Evolutionary conservation across 2,888 invertebrate genomes (phyloP).

Genomic region (Troides helena): DNA sequence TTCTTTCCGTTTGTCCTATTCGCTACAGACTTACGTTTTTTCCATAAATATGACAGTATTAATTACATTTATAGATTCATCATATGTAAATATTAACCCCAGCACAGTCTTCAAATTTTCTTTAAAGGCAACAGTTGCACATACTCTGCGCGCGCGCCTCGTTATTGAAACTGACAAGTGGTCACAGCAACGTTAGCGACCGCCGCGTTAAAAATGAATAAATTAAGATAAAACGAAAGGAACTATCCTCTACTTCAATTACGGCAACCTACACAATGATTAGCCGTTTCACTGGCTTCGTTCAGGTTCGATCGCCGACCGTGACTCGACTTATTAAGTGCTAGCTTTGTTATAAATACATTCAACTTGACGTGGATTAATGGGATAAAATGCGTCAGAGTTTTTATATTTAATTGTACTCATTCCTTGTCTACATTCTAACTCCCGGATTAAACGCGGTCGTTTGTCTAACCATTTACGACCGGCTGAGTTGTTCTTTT

Average conservation of each 20-base stretch:
- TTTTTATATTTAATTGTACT: slow-evolving; percentile 69
- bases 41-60: too few relatives aligned
- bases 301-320: slow-evolving; percentile 55
- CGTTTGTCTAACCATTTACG: slow-evolving; percentile 71
- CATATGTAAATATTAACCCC: neutral
- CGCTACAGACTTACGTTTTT: too few relatives aligned
- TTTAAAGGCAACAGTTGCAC: slow-evolving; percentile 50
- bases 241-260: slow-evolving; percentile 72
- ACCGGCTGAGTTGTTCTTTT: slow-evolving; percentile 62
- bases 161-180: slow-evolving; percentile 73
- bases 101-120: neutral
- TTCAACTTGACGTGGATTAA: slow-evolving; percentile 74
- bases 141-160: slow-evolving; percentile 55
- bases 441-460: slow-evolving; percentile 74
- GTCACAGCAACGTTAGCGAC: slow-evolving; percentile 76
- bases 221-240: slow-evolving; percentile 76
- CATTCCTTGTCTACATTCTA: slow-evolving; percentile 74
- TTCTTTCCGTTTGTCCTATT: too few relatives aligned
- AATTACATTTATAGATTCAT: neutral
- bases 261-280: slow-evolving; percentile 76
- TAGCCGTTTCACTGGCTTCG: slow-evolving; percentile 70
- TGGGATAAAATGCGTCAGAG: slow-evolving; percentile 63
- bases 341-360: slow-evolving; percentile 76
- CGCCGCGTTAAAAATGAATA: slow-evolving; percentile 67
- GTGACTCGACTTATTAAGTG: slow-evolving; percentile 72